phyloP scores from a whole-genome alignment of 2,888 invertebrate genomes.

The Stegophylla sp. region DNA sequence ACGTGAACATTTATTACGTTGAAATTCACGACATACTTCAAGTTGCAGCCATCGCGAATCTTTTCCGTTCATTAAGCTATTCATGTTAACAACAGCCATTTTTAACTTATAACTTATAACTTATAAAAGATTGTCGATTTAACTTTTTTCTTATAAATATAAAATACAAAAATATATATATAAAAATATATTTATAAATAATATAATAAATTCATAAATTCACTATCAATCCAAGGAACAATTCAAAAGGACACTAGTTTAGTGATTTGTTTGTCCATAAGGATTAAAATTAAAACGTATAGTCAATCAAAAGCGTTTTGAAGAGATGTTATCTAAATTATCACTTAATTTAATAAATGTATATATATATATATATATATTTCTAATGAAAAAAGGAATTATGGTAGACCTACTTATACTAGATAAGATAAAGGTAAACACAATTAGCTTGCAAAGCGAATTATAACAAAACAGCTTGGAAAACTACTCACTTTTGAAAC shows the following conservation, averaged over 20 bases:
- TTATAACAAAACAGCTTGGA: conserved; percentile 58
- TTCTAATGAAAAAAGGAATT: conserved; percentile 38
- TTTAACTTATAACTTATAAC: conserved; percentile 10
- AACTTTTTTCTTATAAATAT: conserved; percentile 9
- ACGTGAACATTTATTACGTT: conserved; percentile 98
- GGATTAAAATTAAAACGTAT: conserved; percentile 41
- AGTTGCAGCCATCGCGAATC: conserved; percentile 99
- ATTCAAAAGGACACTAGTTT: conserved; percentile 57
- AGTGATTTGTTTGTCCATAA: conserved; percentile 58
- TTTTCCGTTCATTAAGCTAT: conserved; percentile 95
- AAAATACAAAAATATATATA: conserved; percentile 13
- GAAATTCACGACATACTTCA: conserved; percentile 99
- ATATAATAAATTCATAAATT: conserved; percentile 17
- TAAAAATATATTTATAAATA: conserved; percentile 31
- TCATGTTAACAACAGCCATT: conserved; percentile 94
- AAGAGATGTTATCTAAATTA: conserved; percentile 49
- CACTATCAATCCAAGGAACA: conserved; percentile 37
- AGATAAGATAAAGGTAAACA: conserved; percentile 59
- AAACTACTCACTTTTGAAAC: conserved; percentile 82
- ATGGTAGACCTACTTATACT: conserved; percentile 57
- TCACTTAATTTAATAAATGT: conserved; percentile 51
- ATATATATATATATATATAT: too few relatives aligned
- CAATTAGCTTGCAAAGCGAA: conserved; percentile 55
- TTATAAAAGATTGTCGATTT: conserved; percentile 19
- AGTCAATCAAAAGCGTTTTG: conserved; percentile 47